Evolutionary conservation across 2,113 vertebrate species (phyloP), one percentile per base, ranked within the genome.

Genomic region (Oncorhynchus mykiss): DNA sequence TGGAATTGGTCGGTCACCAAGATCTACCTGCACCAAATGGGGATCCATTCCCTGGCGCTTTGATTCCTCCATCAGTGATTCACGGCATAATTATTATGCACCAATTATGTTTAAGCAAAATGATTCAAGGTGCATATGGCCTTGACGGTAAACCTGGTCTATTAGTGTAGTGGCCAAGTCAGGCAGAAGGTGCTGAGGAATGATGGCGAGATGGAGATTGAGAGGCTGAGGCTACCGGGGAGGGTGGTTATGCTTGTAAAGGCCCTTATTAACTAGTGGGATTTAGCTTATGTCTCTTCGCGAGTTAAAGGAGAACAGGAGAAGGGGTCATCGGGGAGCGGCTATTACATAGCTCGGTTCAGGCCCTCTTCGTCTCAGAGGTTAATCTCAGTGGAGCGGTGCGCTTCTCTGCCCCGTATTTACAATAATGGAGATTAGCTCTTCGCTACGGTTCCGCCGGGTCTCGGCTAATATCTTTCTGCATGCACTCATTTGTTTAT

Each of bases 221-320:
- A 49, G 57, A 5, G 68, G n/a, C 25, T 22, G n/a, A 22, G 13
- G 51, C 51, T 54, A 22, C 3, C 20, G 13, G 29, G 64, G 72
- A 24, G 57, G 59, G 72, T 39, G 71, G 62, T 11, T 64, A 51
- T 20, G 60, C 69, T 62, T 25, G 9, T 59, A 76, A 75, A 49
- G 31, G 48, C 31, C 69, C 75, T 71, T 76, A 76, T 68, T 72
- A 68, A 65, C 48, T 24, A 70, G 67, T 68, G 67, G 51, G 57
- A 27, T 59, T 71, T 69, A 71, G 27, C 16, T 31, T 49, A 3
- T 5, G 45, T 31, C 14, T 71, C 68, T 20, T 54, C 16, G 16
- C 27, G 29, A 14, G 72, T 49, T 20, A 54, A 34, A 72, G 49
- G 5, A 62, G 65, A 51, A 60, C 12, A 18, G 49, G 16, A 11